Base-by-base conservation (phyloP, 2,888 invertebrate species). In the Coecobrya sp. region DNA sequence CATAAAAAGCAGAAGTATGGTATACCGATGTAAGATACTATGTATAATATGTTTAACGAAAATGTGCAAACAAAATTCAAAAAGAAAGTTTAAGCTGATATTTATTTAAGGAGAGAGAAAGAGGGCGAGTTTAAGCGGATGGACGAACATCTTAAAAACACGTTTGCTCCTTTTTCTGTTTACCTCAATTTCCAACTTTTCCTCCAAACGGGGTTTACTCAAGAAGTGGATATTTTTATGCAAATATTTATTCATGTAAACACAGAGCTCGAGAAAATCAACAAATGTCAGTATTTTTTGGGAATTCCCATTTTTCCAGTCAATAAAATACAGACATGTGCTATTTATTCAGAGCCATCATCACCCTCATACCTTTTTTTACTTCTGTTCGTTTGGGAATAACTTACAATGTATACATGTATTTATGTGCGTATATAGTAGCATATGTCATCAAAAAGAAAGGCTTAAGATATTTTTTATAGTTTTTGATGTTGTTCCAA, bases 221-320 rank as follows among this genome's bases (percentile, higher is more conserved):
- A 16, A 36, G n/a, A 70, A 30, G 16, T 30, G n/a, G 36, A 70
- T 70, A 70, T 70, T 70, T 36, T 36, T 36, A 36, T 30, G 70
- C 70, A 70, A 70, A 70, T 36, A 36, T 70, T 70, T 70, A 70
- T 70, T 70, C 70, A 70, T 70, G 70, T 36, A 70, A 70, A 70
- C 68, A 68, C 8, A 49, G 11, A 13, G 49, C 70, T n/a, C 70
- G 70, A 70, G 70, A 70, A 70, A 70, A 70, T 70, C 70, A 36
- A 70, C 70, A 70, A 70, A 70, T 70, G 70, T 16, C 70, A 70
- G 70, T 36, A 30, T 8, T 13, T 30, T 70, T 19, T 11, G 16
- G 27, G 27, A 65, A 65, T 59, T 52, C 16, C 22, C 22, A 65
- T 22, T 27, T 65, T 65, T 65, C 65, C 65, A 70, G 36, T 36